A percentile compares a stretch with the other conserved stretches of the same genome.
Evolutionary conservation across 1,140 invertebrate species (phyloP).

Genomic region (Sinella curviseta): DNA sequence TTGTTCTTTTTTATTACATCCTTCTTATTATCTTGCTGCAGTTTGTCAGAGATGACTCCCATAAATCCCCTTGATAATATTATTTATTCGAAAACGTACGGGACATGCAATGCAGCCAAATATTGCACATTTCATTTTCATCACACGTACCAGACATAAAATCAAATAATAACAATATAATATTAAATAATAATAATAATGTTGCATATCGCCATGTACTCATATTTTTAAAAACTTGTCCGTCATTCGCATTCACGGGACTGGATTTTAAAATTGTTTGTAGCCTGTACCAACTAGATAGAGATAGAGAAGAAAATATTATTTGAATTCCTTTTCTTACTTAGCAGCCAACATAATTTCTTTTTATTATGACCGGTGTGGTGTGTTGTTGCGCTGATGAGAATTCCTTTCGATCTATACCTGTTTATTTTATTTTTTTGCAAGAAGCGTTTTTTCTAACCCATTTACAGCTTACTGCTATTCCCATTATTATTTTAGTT

Average conservation of each 20-base stretch:
- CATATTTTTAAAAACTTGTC: background rate
- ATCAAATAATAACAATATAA: background rate
- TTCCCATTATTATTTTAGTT: too few species aligned
- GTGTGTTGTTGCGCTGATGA: too few species aligned
- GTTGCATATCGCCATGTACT: background rate
- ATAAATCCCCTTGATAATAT: background rate
- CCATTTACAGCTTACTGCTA: too few species aligned
- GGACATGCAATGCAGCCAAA: background rate
- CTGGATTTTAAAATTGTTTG: background rate
- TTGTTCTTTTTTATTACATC: background rate
- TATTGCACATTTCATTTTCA: background rate
- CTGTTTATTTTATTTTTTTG: too few species aligned
- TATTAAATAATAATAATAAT: background rate
- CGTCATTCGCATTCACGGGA: background rate
- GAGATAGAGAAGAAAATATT: too few species aligned
- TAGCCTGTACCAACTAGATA: background rate
- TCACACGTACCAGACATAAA: background rate
- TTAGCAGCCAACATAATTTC: too few species aligned
- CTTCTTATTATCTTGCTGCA: background rate
- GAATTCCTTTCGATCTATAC: too few species aligned
- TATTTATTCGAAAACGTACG: background rate
- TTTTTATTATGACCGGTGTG: too few species aligned
- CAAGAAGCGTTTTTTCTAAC: too few species aligned
- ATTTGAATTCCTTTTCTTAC: too few species aligned
- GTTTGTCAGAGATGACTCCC: background rate